Evolutionary conservation across 2,797 vertebrate species (phyloP), one percentile per base, ranked within the genome.

Genomic region (Melanotaenia nigrans): DNA sequence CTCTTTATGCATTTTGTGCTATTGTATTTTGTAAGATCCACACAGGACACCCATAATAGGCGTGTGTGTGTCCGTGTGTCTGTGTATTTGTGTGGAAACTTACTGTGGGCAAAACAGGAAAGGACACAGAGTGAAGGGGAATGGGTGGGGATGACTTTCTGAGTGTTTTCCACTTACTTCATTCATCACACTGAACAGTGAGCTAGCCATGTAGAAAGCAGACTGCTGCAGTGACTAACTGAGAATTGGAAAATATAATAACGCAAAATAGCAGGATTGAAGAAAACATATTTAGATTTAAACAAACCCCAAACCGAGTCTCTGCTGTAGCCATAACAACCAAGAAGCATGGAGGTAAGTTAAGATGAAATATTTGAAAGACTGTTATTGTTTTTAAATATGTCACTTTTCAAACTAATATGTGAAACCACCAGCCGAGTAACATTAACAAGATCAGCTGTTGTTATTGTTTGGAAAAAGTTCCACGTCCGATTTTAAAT

Each of bases 311-410:
- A 70, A 73, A 67, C 13, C 40, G 57, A 63, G 73, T 65, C 40
- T 36, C 68, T 35, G 49, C 75, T 71, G 20, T 32, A 56, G 60
- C 16, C 28, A 30, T 54, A 32, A 45, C 76, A 68, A 69, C 25
- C 63, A 56, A 62, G 45, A 76, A 76, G 2, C 14, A 92, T 93
- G 91, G 92, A 93, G 90, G 94, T 95, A 83, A 84, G 92, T 89
- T 54, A 33, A 56, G 18, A 42, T 81, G 8, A 40, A 62, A n/a
- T 40, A 9, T 60, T 53, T 73, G 25, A 49, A 53, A 32, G 5
- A 71, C 47, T 57, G 11, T 30, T 20, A 11, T 18, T 63, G 0
- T 12, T 47, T 49, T 49, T 49, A 10, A 9, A 32, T 28, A 11
- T 6, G 4, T 5, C 7, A 5, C n/a, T 30, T 28, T 68, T 13